phyloP scores from a whole-genome alignment of 2,888 invertebrate genomes.

The Apoda limacodes region DNA sequence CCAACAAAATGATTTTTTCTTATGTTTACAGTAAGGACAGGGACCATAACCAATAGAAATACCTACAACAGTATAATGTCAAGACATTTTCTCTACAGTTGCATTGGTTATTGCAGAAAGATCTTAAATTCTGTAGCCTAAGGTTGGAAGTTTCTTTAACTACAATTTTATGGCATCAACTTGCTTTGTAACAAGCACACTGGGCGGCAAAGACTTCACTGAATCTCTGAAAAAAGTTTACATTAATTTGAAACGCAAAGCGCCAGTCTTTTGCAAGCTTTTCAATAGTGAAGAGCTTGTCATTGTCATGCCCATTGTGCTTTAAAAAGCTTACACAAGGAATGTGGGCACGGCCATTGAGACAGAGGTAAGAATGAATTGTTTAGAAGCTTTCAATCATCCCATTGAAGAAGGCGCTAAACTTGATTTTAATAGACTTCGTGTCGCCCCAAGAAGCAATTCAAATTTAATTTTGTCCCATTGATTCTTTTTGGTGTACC shows the following conservation, averaged over 20 bases:
- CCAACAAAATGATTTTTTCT: conserved; percentile 34
- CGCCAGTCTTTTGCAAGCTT: conserved; percentile 41
- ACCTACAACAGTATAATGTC: conserved; percentile 46
- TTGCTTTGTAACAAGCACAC: conserved; percentile 34
- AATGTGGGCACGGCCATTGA: conserved; percentile 61
- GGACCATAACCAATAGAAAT: conserved; percentile 46
- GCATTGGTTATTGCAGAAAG: too few relatives aligned
- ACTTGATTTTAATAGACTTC: conserved; percentile 65
- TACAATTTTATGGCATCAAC: too few relatives aligned
- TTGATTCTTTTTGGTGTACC: conserved; percentile 41
- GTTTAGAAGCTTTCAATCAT: conserved; percentile 64
- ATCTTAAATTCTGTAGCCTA: too few relatives aligned
- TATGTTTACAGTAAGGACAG: conserved; percentile 41
- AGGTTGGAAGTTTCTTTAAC: too few relatives aligned
- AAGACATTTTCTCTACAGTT: too few relatives aligned
- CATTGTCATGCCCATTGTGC: conserved; percentile 51
- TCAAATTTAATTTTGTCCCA: conserved; percentile 46
- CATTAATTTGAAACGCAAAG: conserved; percentile 55
- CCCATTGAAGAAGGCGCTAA: conserved; percentile 62
- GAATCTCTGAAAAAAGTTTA: conserved; percentile 51
- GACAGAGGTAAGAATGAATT: conserved; percentile 47
- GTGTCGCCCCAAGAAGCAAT: conserved; percentile 56
- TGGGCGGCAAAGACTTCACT: conserved; percentile 51
- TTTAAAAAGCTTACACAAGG: conserved; percentile 57
- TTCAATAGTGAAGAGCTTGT: conserved; percentile 44